Conservation (phyloP, 1,140 invertebrate species). For the Brachionus paranguensis region DNA sequence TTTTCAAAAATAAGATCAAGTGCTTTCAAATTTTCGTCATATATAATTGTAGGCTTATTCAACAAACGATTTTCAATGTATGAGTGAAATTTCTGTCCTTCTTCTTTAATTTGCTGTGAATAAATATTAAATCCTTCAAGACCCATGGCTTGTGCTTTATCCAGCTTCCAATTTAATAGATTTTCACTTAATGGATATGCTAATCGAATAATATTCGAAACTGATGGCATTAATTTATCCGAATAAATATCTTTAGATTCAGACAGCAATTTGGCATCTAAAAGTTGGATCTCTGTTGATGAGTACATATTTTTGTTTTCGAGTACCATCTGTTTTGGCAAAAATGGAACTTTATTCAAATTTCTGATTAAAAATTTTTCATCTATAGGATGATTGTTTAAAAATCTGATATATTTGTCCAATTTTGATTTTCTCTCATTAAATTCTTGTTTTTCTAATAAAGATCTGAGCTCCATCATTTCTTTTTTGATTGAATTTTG, state of each 20-base stretch:
- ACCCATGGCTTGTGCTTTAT: not conserved
- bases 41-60: not conserved
- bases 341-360: slow-evolving; percentile 1
- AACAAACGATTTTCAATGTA: not conserved
- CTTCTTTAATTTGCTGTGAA: not conserved
- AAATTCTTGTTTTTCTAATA: not conserved
- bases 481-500: not conserved
- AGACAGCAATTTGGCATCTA: not conserved
- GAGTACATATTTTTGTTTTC: not conserved
- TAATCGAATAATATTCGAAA: not conserved
- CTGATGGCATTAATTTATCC: not conserved
- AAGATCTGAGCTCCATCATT: not conserved
- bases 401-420: not conserved
- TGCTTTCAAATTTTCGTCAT: not conserved
- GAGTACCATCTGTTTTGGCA: not conserved
- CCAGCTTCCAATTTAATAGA: slow-evolving; percentile 34
- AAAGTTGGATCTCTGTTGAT: not conserved
- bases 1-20: not conserved
- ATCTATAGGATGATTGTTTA: not conserved
- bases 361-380: not conserved
- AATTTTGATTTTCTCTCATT: not conserved
- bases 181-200: not conserved
- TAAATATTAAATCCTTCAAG: slow-evolving; percentile 1
- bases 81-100: not conserved
- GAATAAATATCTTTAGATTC: not conserved